Base-by-base conservation (phyloP, 2,888 invertebrate genomes). In the Heliconius charithonia region DNA sequence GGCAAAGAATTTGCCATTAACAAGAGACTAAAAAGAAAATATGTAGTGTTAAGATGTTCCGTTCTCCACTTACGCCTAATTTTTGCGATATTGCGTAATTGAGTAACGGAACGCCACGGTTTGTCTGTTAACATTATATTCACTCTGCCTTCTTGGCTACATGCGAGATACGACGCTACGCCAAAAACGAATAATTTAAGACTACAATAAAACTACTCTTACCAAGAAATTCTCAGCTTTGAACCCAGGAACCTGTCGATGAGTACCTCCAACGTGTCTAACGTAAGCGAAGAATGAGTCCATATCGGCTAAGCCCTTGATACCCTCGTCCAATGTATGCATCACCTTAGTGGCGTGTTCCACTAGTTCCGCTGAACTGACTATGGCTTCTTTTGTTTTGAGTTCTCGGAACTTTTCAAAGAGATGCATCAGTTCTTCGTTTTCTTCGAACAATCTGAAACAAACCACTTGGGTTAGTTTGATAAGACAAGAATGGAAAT, bases 191-290 rank as follows among this genome's bases (percentile, higher is more conserved):
- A 37, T 37, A 37, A 37, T 9, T 37, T 9, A 37, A 37, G 1
- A 19, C 4, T 16, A 63, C 4, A 32, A n/a, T 12, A 4, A 32
- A 66, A 66, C 0, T 32, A 70, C n/a, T 87, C 96, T 95, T 88
- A 98, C 98, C 98, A 97, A 97, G 92, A 98, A 98, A 90, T 97
- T 97, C 83, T 97, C 97, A 51, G 97, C 96, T 86, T 97, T 96
- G 90, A 98, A 98, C 7, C 97, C 97, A 0, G 97, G 97, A 85
- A 98, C 97, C 89, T 97, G 97, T 79, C 96, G 96, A 90, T 98
- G 98, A 4, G 97, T 97, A 32, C 97, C 97, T 0, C 98, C 98
- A 41, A 98, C 97, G 87, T 97, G 97, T 85, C 97, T 96, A 70
- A 98, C 94, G 89, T 97, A 97, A 77, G 96, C 96, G 89, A 97